These are phyloP conservation scores for Apus apus DNA, from an alignment of 2,113 vertebrate species.

Conservation along the genomic window DNA sequence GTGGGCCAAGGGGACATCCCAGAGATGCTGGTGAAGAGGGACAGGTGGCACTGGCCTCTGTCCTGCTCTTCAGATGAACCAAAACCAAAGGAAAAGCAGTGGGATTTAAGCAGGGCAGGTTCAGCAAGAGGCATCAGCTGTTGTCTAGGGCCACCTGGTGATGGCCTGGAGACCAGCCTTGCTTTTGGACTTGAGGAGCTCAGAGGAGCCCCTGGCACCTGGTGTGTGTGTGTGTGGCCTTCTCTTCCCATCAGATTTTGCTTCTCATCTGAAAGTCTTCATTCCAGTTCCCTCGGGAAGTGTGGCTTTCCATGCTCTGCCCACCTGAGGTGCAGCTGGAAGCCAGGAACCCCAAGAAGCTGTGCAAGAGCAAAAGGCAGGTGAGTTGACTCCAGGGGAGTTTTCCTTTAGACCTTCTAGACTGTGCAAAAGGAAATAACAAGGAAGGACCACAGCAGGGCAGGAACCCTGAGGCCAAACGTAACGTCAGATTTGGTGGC, in stretches of 20 bases:
- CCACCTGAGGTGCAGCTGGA: background rate
- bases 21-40: background rate
- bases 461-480: too few relatives aligned
- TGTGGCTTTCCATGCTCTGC: accelerated
- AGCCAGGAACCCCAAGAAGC: background rate
- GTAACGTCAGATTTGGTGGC: too few relatives aligned
- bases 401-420: too few relatives aligned
- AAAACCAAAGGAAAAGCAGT: background rate
- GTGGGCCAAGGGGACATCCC: background rate
- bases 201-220: background rate
- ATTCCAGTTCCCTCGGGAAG: accelerated
- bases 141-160: slow-evolving; percentile 45
- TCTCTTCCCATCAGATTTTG: background rate
- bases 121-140: background rate
- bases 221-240: too few relatives aligned
- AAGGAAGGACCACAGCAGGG: too few relatives aligned
- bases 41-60: accelerated
- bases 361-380: too few relatives aligned
- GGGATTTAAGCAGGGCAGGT: accelerated
- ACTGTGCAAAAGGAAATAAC: too few relatives aligned
- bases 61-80: background rate
- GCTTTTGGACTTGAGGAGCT: accelerated
- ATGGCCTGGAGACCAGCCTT: background rate
- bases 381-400: background rate
- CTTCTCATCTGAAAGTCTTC: background rate